These are phyloP conservation scores for Aviceda subcristata DNA, from an alignment of 2,113 vertebrate species.

Conservation along the genomic window DNA sequence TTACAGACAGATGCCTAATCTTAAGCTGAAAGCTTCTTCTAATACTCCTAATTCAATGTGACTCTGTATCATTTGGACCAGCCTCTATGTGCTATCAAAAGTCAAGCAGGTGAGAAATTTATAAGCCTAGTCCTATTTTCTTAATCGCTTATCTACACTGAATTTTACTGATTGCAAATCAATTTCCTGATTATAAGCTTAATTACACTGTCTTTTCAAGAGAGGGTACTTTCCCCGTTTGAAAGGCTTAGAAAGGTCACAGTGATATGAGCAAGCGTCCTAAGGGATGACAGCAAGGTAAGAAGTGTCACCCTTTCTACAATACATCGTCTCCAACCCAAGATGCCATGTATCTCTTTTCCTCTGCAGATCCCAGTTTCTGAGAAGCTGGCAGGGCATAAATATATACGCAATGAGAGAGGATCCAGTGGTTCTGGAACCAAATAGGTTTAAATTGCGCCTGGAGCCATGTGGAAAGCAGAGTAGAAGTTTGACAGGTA, in stretches of 20 bases:
- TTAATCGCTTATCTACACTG: background rate
- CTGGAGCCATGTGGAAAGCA: background rate
- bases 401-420: background rate
- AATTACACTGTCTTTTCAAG: background rate
- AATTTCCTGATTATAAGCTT: background rate
- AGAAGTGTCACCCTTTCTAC: background rate
- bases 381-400: background rate
- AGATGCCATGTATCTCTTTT: background rate
- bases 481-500: background rate
- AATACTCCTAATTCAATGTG: slow-evolving; percentile 35
- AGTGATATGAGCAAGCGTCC: background rate
- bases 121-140: background rate
- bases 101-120: background rate
- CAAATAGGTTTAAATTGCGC: background rate
- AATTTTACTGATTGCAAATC: background rate
- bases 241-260: background rate
- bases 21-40: background rate
- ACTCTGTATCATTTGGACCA: background rate
- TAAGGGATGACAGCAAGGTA: background rate
- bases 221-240: background rate
- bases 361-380: background rate
- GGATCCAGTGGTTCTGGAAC: background rate
- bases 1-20: slow-evolving; percentile 27
- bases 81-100: background rate
- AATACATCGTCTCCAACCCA: background rate